A percentile compares a stretch with the other conserved stretches of the same genome.
phyloP scores from a whole-genome alignment of 2,888 invertebrate genomes.

The Watsonalla binaria region DNA sequence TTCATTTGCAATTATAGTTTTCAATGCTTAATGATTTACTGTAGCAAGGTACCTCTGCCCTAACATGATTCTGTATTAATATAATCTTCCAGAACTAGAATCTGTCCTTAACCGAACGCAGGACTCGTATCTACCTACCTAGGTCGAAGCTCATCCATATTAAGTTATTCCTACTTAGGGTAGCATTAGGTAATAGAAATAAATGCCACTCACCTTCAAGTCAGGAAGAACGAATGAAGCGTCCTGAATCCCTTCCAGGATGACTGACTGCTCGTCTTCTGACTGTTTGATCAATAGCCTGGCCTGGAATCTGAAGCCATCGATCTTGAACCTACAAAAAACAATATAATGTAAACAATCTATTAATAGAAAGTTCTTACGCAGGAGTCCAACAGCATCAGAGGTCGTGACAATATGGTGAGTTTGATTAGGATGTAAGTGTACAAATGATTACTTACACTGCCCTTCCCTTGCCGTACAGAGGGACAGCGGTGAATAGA shows the following conservation, averaged over 20 bases:
- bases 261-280: conserved; percentile 41
- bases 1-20: too few relatives aligned
- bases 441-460: conserved; percentile 35
- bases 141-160: too few relatives aligned
- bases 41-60: too few relatives aligned
- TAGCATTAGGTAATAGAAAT: too few relatives aligned
- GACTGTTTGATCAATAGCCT: conserved; percentile 50
- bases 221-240: conserved; percentile 42
- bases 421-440: not conserved
- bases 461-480: conserved; percentile 58
- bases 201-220: conserved; percentile 43
- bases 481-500: conserved; percentile 52
- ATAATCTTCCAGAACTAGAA: not conserved
- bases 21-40: too few relatives aligned
- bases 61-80: too few relatives aligned
- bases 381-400: not conserved
- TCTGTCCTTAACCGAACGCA: too few relatives aligned
- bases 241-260: conserved; percentile 50
- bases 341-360: not conserved
- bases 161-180: too few relatives aligned
- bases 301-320: conserved; percentile 43
- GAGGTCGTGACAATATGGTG: too few relatives aligned
- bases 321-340: conserved; percentile 47
- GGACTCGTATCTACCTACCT: too few relatives aligned
- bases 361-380: not conserved